Evolutionary conservation across 1,140 invertebrate species (phyloP).

Genomic region (Ectropis grisescens): DNA sequence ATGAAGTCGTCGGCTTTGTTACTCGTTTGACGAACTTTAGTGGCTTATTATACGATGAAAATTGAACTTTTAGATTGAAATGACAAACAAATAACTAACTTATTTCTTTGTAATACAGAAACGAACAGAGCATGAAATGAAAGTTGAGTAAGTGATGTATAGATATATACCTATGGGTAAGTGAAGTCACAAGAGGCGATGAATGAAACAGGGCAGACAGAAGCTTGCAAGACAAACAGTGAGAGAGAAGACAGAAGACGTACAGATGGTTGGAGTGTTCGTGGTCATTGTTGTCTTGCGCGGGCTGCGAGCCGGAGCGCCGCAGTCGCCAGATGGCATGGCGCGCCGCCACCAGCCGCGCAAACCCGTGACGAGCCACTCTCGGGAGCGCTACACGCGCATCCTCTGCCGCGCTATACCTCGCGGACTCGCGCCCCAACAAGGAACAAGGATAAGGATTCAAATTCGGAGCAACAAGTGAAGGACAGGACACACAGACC

Average conservation of each 20-base stretch:
- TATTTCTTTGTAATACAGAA: no score
- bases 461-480: slow-evolving; percentile 45
- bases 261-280: slow-evolving; percentile 72
- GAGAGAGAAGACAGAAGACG: slow-evolving; percentile 56
- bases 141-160: no score
- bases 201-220: slow-evolving; percentile 14
- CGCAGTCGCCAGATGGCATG: slow-evolving; percentile 76
- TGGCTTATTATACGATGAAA: not conserved
- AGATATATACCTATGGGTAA: no score
- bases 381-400: slow-evolving; percentile 48
- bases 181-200: no score
- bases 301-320: slow-evolving; percentile 71
- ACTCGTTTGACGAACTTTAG: not conserved
- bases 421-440: slow-evolving; percentile 14
- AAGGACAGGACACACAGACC: slow-evolving; percentile 11
- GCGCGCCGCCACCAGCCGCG: slow-evolving; percentile 75
- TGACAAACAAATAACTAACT: no score
- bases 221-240: slow-evolving; percentile 42
- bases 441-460: slow-evolving; percentile 10
- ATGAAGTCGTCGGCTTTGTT: not conserved
- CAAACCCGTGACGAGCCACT: slow-evolving; percentile 75
- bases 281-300: slow-evolving; percentile 66
- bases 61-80: no score
- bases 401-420: slow-evolving; percentile 29
- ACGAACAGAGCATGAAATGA: no score